Base-by-base conservation (phyloP, 1,140 invertebrate species). In the Meloidogyne exigua region DNA sequence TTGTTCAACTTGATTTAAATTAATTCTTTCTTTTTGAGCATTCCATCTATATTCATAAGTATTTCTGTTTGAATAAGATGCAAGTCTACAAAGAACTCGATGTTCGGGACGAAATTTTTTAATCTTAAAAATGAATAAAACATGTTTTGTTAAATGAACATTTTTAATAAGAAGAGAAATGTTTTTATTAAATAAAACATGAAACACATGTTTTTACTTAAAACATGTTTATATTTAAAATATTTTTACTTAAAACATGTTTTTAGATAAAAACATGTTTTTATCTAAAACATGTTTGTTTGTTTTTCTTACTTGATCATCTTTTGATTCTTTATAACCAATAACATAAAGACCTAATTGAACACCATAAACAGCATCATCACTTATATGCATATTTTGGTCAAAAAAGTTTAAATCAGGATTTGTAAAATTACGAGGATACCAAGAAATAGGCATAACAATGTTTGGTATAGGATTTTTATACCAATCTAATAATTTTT, bases 61-160 rank as follows among this genome's bases (percentile, higher is more conserved):
- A 70, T 87, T 87, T 25, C 81, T 72, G 63, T 86, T 86, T 9
- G 80, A 76, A 49, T 80, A 79, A 15, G 77, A 76, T 11, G 82
- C 75, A 13, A 87, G 72, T 7, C 85, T 83, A 63, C 79, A 81
- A 13, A 87, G 75, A 12, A 84, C 82, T 64, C 84, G 79, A 72
- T 87, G 86, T 49, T 82, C 83, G 13, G 86, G 85, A 11, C 84
- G 77, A 85, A 87, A 87, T 65, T 87, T 87, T 75, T 87, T 87
- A 73, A 87, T 87, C 82, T 87, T 63, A 76, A n/a, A 73, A 23
- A 62, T 26, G 9, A 10, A 39, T 0, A 39, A 39, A 39, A 39
- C 36, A 42, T 25, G 42, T 66, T 79, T 77, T 69, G 18, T 44
- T 44, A 3, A 7, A 3, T 32, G 13, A 12, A 44, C n/a, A 44